phyloP scores from a whole-genome alignment of 2,113 vertebrate species.

The Anarrhichthys ocellatus region DNA sequence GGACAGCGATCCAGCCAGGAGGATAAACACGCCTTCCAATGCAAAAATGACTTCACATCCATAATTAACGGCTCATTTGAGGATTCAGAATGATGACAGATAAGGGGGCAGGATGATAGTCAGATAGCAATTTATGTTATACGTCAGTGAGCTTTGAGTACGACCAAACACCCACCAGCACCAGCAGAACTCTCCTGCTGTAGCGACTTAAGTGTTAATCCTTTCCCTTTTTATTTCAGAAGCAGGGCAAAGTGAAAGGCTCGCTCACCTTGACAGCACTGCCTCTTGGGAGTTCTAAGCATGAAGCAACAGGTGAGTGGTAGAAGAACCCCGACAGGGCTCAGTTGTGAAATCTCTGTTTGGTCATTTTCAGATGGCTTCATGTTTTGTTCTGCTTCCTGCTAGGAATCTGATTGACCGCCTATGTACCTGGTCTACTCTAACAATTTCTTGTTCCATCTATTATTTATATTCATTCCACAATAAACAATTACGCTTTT shows the following conservation, averaged over 20 bases:
- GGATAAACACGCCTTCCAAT: slow-evolving; percentile 46
- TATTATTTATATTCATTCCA: not conserved
- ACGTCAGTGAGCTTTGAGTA: slow-evolving; percentile 14
- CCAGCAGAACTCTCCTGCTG: not conserved
- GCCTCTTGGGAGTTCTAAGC: slow-evolving; percentile 26
- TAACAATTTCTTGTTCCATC: too few species aligned
- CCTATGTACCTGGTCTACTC: not conserved
- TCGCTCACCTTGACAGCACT: slow-evolving; percentile 5
- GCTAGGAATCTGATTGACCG: not conserved
- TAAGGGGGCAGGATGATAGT: too few species aligned
- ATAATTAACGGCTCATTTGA: slow-evolving; percentile 52
- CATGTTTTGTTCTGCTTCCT: not conserved
- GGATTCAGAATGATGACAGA: slow-evolving; percentile 38
- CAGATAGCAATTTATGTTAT: slow-evolving; percentile 17
- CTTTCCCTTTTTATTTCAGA: slow-evolving; percentile 40
- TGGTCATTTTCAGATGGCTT: not conserved
- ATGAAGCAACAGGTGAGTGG: slow-evolving; percentile 58
- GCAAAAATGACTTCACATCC: slow-evolving; percentile 38
- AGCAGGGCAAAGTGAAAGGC: slow-evolving; percentile 32
- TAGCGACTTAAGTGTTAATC: not conserved
- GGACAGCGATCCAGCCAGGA: slow-evolving; percentile 34
- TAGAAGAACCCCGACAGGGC: not conserved
- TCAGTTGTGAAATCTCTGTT: not conserved
- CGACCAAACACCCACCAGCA: not conserved
- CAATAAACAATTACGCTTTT: not conserved